Percentiles rank a stretch among this genome's conserved stretches.
Conservation (phyloP, 2,113 vertebrate genomes). For the Brevimyrus niger region DNA sequence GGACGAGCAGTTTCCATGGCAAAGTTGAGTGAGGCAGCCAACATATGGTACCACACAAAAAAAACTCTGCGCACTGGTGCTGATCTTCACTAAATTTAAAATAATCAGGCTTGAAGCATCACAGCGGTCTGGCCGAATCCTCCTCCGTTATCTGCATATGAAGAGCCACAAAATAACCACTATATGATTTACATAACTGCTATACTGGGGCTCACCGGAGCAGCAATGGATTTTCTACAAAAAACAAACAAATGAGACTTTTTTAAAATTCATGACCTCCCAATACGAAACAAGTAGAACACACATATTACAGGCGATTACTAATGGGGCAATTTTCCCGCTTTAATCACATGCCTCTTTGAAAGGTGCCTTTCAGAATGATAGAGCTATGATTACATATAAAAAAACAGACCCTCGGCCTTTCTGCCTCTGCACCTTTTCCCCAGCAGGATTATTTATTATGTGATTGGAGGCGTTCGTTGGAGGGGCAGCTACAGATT, state of each 20-base stretch:
- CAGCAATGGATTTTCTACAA: not conserved
- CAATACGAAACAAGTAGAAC: not conserved
- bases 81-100: conserved; percentile 7
- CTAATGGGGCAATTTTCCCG: not conserved
- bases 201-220: not conserved
- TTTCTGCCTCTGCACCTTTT: not conserved
- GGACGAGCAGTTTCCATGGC: not conserved
- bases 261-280: not conserved
- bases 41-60: conserved; percentile 6
- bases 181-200: not conserved
- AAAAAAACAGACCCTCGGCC: not conserved
- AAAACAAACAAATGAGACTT: not conserved
- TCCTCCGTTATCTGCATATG: not conserved
- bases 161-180: not conserved
- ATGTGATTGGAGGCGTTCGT: not conserved
- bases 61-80: not conserved
- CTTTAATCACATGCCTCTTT: not conserved
- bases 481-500: not conserved
- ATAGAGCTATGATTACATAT: not conserved
- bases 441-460: not conserved
- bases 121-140: not conserved
- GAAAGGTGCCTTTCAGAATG: not conserved
- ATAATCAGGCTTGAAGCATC: not conserved
- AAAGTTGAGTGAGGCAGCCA: not conserved
- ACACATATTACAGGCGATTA: not conserved